Evolutionary conservation across 2,113 vertebrate species (phyloP), one percentile per base, ranked within the genome.

Genomic region (Leptosomus discolor): DNA sequence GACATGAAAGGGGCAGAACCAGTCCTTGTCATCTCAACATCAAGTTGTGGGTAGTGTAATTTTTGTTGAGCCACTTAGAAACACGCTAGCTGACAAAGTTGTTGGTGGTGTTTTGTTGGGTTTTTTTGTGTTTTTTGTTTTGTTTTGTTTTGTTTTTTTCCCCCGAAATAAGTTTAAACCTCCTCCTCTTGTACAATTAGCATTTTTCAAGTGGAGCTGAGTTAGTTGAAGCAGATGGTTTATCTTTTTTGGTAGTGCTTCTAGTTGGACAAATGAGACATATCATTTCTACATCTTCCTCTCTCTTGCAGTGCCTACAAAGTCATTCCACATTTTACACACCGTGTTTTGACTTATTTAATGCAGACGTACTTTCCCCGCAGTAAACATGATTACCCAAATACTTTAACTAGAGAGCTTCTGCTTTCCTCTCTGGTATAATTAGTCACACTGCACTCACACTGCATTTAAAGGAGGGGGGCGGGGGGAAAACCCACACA

Each of bases 301-400:
- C 96, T 96, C 87, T 97, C 97, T 97, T 96, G 96, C 97, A 97
- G 97, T 88, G 97, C 96, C 95, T 97, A 81, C 94, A 92, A 97
- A 98, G 96, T 96, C 98, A 89, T 98, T 98, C 98, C 97, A 97
- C 97, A 96, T 98, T 96, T 96, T 85, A 97, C 93, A 67, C 97
- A 82, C 97, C 57, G 6, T 98, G 98, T 98, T 98, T 98, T 98
- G 98, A 98, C 98, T 98, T 98, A 98, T 98, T 98, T 98, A 98
- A 98, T 97, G 98, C 97, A 97, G 98, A 95, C 97, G 22, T 96
- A 96, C 98, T 98, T 98, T 98, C 95, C 97, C 98, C 9, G 94
- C 97, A 98, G 98, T 98, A 98, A 98, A 98, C 98, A 98, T 98
- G 98, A 98, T 98, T 97, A 98, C 97, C 97, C 96, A 98, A 98